phyloP scores from a whole-genome alignment of 2,797 vertebrate species.

The Onychomys arenicola region DNA sequence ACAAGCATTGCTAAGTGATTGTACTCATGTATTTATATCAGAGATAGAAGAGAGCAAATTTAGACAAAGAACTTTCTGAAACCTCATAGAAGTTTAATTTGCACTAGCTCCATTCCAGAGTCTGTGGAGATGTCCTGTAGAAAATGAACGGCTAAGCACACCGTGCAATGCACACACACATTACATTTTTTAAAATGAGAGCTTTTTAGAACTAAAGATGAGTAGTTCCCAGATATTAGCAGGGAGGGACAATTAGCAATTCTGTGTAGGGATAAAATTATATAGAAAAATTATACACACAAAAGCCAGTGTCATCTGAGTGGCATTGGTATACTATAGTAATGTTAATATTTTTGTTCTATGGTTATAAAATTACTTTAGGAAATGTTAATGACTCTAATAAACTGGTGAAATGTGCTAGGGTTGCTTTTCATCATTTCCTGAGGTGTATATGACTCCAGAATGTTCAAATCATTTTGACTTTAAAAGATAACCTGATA shows the following conservation, averaged over 20 bases:
- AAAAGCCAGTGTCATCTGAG: not conserved
- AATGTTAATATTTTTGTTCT: not conserved
- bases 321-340: not conserved
- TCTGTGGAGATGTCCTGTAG: not conserved
- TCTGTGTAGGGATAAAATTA: not conserved
- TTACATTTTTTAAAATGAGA: not conserved
- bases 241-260: not conserved
- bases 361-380: not conserved
- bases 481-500: not conserved
- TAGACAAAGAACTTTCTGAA: not conserved
- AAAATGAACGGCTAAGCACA: not conserved
- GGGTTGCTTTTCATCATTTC: not conserved
- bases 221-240: not conserved
- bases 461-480: not conserved
- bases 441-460: not conserved
- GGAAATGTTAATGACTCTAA: not conserved
- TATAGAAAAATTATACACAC: not conserved
- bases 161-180: not conserved
- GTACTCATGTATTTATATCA: not conserved
- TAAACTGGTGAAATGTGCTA: not conserved
- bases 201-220: not conserved
- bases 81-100: not conserved
- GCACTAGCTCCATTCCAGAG: not conserved
- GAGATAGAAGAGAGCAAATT: not conserved
- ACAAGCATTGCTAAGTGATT: not conserved